Base-by-base conservation (phyloP, 2,113 vertebrate species). In the Scartelaos histophorus region DNA sequence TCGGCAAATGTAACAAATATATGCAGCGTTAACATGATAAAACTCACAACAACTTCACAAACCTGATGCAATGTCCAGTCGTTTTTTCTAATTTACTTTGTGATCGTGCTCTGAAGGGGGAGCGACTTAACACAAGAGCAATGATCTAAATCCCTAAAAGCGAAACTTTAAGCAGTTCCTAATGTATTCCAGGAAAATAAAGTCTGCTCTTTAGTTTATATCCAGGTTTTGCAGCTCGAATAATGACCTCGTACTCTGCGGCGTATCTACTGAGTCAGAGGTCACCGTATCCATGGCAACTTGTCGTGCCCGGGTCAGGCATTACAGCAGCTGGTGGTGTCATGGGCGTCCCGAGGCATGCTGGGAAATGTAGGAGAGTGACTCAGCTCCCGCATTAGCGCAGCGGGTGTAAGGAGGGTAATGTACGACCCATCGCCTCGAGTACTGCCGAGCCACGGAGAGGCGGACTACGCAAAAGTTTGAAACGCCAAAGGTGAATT, bases 261-360 rank as follows among this genome's bases (percentile, higher is more conserved):
- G 22, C 22, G 49, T 19, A 15, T 51, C 7, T 17, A 7, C 3
- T 17, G 29, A 64, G 2, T 38, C 29, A 64, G 61, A 38, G 61
- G 61, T 64, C 61, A 64, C 34, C 17, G 16, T n/a, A 17, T 64
- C 61, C 34, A 62, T 62, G 29, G 60, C 7, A 62, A 62, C 29
- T 19, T 7, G 5, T 60, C 25, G 24, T 62, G 61, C 61, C 34
- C 7, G 4, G 61, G 34, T 64, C 2, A 64, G 61, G 16, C 3
- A 64, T 64, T 64, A 64, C 2, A 62, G 60, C 60, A 62, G 16
- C 60, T 62, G 60, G 60, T 10, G 34, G 60, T 62, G 60, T 17
- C 29, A 38, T 10, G 2, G 4, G 13, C 7, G 15, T 38, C 34
- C 7, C 3, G 61, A 38, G 61, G 61, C 29, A 64, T 64, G 34